Evolutionary conservation across 2,888 invertebrate genomes (phyloP), one percentile per base, ranked within the genome.

Genomic region (Sminthurides aquaticus): DNA sequence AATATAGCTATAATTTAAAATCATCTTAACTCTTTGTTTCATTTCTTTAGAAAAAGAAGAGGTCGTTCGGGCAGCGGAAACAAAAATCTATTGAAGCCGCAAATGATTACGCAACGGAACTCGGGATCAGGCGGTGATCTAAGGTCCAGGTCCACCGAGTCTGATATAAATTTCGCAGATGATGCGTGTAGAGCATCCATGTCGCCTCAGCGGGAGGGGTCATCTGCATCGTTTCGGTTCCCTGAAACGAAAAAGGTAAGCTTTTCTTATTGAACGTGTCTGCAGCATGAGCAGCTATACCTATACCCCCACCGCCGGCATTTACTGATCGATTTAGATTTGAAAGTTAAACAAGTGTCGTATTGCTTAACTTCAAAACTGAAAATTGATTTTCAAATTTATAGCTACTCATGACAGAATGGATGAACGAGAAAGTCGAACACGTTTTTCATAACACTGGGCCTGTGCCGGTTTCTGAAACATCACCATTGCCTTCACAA

Each of bases 201-300:
- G 69, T 69, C 71, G 11, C 68, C 71, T 11, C 60, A 68, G 5
- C 57, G 64, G 24, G 72, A 74, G 8, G 67, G 57, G 25, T 82
- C 77, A 64, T 90, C 88, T 69, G 49, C 52, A 52, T 90, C 88
- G 60, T 93, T 93, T 76, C 92, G 92, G 78, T 87, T 91, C 76
- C 92, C 93, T 0, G 94, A 94, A 81, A 93, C 94, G 0, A 95
- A 95, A 79, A 94, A 93, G 79, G 83, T 82, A 77, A 64, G 11
- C 8, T 27, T 26, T 24, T n/a, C n/a, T 8, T n/a, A n/a, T n/a
- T n/a, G n/a, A n/a, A n/a, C n/a, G n/a, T n/a, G n/a, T n/a, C n/a
- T n/a, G n/a, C n/a, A n/a, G n/a, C n/a, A n/a, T n/a, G n/a, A n/a
- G n/a, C n/a, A n/a, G n/a, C n/a, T n/a, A n/a, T n/a, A n/a, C n/a